These are phyloP conservation scores for Cladopsammia gracilis DNA, from an alignment of 64 coral and sea anemone species.

Conservation along the genomic window DNA sequence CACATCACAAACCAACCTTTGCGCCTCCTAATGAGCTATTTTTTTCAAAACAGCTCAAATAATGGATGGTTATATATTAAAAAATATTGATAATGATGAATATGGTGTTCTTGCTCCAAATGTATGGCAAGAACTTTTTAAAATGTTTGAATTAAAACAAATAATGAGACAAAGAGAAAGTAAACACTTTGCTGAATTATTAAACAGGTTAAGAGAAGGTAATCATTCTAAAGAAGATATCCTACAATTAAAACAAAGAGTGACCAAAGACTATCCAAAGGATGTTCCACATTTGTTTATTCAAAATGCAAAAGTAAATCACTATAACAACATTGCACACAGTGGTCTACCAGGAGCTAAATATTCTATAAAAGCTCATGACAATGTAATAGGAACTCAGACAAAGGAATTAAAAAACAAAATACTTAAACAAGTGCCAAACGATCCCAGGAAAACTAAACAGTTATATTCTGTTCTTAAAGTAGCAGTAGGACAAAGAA, in stretches of 20 bases:
- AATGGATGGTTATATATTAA: constrained; percentile 84
- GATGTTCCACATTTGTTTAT: constrained; percentile 73
- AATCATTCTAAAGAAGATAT: constrained; percentile 73
- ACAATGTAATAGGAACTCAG: constrained; percentile 68
- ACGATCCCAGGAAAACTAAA: too few relatives aligned
- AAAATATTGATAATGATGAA: constrained; percentile 68
- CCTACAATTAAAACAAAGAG: constrained; percentile 58
- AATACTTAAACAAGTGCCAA: too few relatives aligned
- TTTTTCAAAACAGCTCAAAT: too few relatives aligned
- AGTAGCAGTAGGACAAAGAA: too few relatives aligned
- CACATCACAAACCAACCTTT: too few relatives aligned
- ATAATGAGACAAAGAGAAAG: constrained; percentile 91
- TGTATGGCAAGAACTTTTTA: constrained; percentile 83
- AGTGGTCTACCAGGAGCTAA: constrained; percentile 60
- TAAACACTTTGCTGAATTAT: constrained; percentile 88
- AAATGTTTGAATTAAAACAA: constrained; percentile 92
- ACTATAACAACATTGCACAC: constrained; percentile 60
- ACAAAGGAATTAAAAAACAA: too few relatives aligned
- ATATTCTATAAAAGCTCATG: constrained; percentile 73
- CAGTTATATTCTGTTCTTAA: too few relatives aligned
- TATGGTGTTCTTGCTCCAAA: constrained; percentile 76
- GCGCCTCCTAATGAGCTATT: too few relatives aligned
- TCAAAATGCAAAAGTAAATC: constrained; percentile 68
- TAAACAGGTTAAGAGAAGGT: constrained; percentile 82
- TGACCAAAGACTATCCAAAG: constrained; percentile 48